phyloP scores from a whole-genome alignment of 1,140 invertebrate species.

The Oryzaephilus surinamensis region DNA sequence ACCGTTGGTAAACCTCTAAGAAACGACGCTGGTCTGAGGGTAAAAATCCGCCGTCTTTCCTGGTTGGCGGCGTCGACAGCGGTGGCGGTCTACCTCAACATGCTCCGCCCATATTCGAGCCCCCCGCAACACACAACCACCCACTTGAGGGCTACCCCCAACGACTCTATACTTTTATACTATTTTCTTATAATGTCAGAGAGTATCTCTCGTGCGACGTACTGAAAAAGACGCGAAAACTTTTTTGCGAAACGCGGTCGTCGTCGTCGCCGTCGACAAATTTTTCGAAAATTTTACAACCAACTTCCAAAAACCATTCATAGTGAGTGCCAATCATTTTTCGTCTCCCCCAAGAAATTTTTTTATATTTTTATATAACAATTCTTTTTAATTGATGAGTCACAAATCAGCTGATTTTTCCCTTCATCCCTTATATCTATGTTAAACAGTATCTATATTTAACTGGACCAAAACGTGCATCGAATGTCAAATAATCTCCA shows the following conservation, averaged over 20 bases:
- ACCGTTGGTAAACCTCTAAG: slow-evolving; percentile 38
- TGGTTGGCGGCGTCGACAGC: slow-evolving; percentile 37
- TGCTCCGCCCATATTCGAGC: slow-evolving; percentile 33
- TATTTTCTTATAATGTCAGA: slow-evolving; percentile 36
- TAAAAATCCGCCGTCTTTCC: slow-evolving; percentile 40
- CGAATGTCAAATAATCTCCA: no score
- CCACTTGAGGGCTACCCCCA: slow-evolving; percentile 25
- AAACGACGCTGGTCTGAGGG: slow-evolving; percentile 38
- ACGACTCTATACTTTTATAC: slow-evolving; percentile 34
- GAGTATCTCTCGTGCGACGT: slow-evolving; percentile 31
- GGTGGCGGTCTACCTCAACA: slow-evolving; percentile 39
- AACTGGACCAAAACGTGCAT: slow-evolving; percentile 28
- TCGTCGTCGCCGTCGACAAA: background rate
- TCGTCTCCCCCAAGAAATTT: background rate
- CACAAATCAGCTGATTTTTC: slow-evolving; percentile 31
- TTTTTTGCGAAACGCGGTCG: background rate
- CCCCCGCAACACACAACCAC: slow-evolving; percentile 15
- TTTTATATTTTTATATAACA: no score
- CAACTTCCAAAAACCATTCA: background rate
- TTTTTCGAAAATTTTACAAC: background rate
- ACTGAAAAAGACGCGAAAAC: slow-evolving; percentile 34
- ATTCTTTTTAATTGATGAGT: background rate
- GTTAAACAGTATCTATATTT: slow-evolving; percentile 13
- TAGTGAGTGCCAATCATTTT: background rate
- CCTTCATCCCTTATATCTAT: slow-evolving; percentile 16